phyloP scores from a whole-genome alignment of 2,797 vertebrate species.

The Mormyrops boulengeri region DNA sequence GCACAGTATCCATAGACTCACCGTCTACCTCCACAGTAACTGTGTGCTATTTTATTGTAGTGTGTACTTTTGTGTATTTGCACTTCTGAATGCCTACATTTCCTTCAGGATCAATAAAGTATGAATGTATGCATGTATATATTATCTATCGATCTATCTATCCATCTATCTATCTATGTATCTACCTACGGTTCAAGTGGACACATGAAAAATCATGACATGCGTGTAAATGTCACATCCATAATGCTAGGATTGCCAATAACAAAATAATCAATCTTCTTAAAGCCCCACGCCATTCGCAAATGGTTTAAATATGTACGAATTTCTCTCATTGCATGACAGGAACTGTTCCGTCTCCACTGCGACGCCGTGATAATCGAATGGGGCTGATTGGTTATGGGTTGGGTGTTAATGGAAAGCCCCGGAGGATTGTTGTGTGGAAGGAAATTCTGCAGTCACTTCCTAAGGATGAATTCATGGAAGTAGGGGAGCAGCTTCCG shows the following conservation, averaged over 20 bases:
- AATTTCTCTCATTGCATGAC: background rate
- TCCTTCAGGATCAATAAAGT: background rate
- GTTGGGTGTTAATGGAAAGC: background rate
- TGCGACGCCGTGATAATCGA: slow-evolving; percentile 13
- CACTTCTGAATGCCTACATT: background rate
- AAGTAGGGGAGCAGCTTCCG: slow-evolving; percentile 30
- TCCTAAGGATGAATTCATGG: slow-evolving; percentile 42
- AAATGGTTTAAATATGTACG: background rate
- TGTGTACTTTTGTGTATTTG: background rate
- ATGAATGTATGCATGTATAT: background rate
- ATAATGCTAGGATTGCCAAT: background rate
- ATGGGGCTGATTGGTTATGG: background rate
- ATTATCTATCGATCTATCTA: background rate
- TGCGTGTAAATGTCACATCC: background rate
- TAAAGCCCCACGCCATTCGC: background rate
- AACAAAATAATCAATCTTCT: background rate
- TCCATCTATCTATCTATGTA: background rate
- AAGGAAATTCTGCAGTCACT: slow-evolving; percentile 29
- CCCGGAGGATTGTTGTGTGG: slow-evolving; percentile 6
- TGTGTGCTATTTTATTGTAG: background rate
- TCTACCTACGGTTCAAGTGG: background rate
- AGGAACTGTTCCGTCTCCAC: slow-evolving; percentile 3
- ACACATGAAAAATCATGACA: background rate
- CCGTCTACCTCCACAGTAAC: background rate
- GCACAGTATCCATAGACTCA: background rate